Evolutionary conservation across 2,113 vertebrate species (phyloP).

Genomic region (Zapus hudsonius): DNA sequence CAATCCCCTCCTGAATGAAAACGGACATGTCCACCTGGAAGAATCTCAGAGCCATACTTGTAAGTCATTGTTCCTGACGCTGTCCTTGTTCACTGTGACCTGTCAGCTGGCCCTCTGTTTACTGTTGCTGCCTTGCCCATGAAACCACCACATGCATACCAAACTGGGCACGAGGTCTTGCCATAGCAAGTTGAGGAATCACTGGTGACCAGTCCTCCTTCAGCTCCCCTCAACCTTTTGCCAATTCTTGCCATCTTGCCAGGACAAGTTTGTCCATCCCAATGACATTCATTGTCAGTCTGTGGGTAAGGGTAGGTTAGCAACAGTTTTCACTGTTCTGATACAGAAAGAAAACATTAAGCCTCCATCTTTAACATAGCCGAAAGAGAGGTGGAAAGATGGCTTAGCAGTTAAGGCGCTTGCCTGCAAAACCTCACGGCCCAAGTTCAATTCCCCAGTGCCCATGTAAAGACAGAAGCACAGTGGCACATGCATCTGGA

Average conservation of each 20-base stretch:
- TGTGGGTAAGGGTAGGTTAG: background rate
- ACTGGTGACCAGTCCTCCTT: background rate
- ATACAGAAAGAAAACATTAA: slow-evolving; percentile 12
- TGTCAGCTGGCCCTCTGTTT: background rate
- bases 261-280: background rate
- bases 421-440: no score
- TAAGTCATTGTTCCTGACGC: background rate
- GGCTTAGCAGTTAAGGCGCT: no score
- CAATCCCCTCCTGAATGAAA: background rate
- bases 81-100: background rate
- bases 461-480: no score
- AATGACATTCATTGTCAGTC: background rate
- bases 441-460: no score
- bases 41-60: background rate
- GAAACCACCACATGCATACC: background rate
- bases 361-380: background rate
- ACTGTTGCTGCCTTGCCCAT: background rate
- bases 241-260: background rate
- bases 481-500: no score
- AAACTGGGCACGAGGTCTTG: background rate
- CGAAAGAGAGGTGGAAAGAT: no score
- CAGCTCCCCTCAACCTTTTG: background rate
- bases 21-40: background rate
- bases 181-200: background rate
- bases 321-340: background rate